Evolutionary conservation across 2,113 vertebrate species (phyloP), one percentile per base, ranked within the genome.

Genomic region (Sander lucioperca): DNA sequence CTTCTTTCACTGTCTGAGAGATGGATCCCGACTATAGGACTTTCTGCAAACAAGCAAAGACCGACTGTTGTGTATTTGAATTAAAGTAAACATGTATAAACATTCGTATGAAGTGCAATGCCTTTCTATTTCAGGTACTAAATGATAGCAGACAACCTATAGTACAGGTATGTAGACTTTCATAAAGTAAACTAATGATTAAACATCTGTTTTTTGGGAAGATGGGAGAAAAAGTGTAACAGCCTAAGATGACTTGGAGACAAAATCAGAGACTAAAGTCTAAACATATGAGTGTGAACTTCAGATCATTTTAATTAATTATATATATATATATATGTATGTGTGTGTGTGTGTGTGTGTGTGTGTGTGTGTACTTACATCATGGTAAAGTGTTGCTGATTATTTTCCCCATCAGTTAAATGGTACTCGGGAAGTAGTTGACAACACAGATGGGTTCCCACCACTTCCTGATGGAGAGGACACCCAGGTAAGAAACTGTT

Each of bases 81-180:
- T 33, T 33, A 30, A 5, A 3, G 16, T 21, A 33, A 69, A 36
- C 1, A 14, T 53, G 10, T 9, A 6, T 5, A 25, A 25, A 2
- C 48, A 3, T 51, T 48, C 21, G 23, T 25, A 53, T 59, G 13
- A 85, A 80, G 53, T 45, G 45, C 5, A 23, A 30, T 62, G 54
- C 5, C 27, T 76, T 77, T 70, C 15, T 61, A 50, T 77, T 77
- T 72, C 69, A 85, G 77, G 21, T 2, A 36, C 18, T 0, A 43
- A 5, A 15, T 5, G 0, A 14, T 33, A 3, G 0, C 5, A 0
- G 2, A 13, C 8, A 5, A 48, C 6, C 2, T 10, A 0, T 0
- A 14, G 8, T 0, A 1, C 6, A 47, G 69, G 75, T 84, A 56
- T 7, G 68, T 59, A 39, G 9, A 33, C 30, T 53, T 53, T n/a